Evolutionary conservation across 2,797 vertebrate species (phyloP).

Genomic region (Salmo trutta): DNA sequence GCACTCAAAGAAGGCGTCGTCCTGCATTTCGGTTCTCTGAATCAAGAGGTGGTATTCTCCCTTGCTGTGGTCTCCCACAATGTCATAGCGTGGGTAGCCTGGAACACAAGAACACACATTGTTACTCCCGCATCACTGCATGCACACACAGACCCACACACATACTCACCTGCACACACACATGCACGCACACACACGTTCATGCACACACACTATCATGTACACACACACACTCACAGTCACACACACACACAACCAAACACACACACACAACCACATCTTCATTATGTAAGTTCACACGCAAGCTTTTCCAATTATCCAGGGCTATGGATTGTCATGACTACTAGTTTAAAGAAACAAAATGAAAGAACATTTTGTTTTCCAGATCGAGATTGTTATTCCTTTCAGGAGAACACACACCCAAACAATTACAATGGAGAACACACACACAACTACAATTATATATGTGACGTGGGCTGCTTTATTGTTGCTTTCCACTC

Average conservation of each 20-base stretch:
- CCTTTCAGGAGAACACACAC: background rate
- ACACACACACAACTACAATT: slow-evolving; percentile 6
- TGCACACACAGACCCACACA: background rate
- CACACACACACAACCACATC: background rate
- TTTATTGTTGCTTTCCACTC: background rate
- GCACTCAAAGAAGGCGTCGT: slow-evolving; percentile 88
- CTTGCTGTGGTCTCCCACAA: slow-evolving; percentile 86
- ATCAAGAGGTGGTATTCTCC: slow-evolving; percentile 89
- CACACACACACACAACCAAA: background rate
- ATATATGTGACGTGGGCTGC: background rate
- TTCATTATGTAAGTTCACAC: background rate
- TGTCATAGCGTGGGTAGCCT: slow-evolving; percentile 89
- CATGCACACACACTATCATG: too few species aligned
- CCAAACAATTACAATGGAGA: background rate
- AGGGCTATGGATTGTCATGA: background rate
- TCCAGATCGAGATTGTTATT: background rate
- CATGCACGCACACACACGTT: background rate
- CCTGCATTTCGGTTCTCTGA: slow-evolving; percentile 83
- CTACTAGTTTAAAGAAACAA: slow-evolving; percentile 2
- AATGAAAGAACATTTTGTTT: background rate
- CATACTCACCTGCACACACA: background rate
- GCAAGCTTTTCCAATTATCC: background rate
- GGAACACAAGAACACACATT: slow-evolving; percentile 24
- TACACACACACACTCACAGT: too few species aligned
- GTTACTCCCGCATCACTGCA: too few species aligned